Evolutionary conservation across 1,140 invertebrate species (phyloP).

Genomic region (Prorops nasuta): DNA sequence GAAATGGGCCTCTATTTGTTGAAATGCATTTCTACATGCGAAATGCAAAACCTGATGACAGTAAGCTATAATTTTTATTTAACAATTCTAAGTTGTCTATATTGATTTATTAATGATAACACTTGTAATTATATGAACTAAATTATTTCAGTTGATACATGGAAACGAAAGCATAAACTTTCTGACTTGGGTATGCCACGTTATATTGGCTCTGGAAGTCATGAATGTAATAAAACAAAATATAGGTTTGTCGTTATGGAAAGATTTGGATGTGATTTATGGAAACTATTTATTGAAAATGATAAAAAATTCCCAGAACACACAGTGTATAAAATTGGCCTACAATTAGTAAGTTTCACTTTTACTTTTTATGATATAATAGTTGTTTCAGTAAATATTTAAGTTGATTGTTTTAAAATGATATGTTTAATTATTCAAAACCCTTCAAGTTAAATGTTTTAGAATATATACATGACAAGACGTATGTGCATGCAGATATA

Average conservation of each 20-base stretch:
- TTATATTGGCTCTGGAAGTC: conserved; percentile 80
- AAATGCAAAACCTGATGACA: conserved; percentile 76
- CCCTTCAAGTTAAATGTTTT: conserved; percentile 74
- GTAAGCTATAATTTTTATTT: conserved; percentile 57
- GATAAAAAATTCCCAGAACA: conserved; percentile 68
- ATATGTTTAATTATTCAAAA: background rate
- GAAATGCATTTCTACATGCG: conserved; percentile 94
- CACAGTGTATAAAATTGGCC: conserved; percentile 76
- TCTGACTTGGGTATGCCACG: conserved; percentile 81
- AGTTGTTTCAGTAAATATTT: background rate
- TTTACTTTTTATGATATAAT: conserved; percentile 15
- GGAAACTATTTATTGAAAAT: conserved; percentile 74
- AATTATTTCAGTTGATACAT: conserved; percentile 68
- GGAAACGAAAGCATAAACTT: conserved; percentile 70
- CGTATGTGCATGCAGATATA: conserved; percentile 89
- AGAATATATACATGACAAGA: conserved; percentile 83
- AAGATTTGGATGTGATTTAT: conserved; percentile 85
- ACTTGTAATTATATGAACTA: background rate
- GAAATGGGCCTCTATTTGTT: conserved; percentile 91
- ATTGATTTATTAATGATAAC: conserved; percentile 2
- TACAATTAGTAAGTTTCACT: conserved; percentile 78
- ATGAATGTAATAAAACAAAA: conserved; percentile 71
- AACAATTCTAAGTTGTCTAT: conserved; percentile 16
- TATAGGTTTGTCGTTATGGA: conserved; percentile 93
- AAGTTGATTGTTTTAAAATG: background rate